Evolutionary conservation across 2,797 vertebrate genomes (phyloP), one percentile per base, ranked within the genome.

Genomic region (Dendrocincla tyrannina): DNA sequence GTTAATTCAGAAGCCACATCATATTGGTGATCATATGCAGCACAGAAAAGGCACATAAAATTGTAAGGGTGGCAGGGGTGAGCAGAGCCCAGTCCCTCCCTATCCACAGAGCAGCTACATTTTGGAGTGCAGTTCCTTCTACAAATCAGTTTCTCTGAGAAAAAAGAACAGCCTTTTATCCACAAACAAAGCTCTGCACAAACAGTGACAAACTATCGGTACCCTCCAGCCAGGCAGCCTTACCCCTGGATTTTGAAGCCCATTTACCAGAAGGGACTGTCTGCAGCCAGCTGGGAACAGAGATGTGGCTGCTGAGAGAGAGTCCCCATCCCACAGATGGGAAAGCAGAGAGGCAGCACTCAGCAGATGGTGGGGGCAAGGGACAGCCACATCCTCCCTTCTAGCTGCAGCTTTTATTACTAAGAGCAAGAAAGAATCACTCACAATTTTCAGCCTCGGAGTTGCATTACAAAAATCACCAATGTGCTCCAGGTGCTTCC

Each of bases 351-450:
- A 93, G 73, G 55, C 63, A 78, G 44, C 63, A 86, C 24, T 24
- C 63, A 94, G 50, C 94, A 94, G 91, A 94, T 96, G 94, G 91
- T 30, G 24, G 47, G 94, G 89, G 66, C 92, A 94, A 89, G 50
- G 62, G 62, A 81, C 2, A 27, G 69, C 66, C 59, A 56, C 1
- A 0, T 78, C 24, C 64, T 75, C n/a, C 44, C 17, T 68, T 80
- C 60, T 76, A 85, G 44, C 72, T 78, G 69, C 4, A 5, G 80
- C 74, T 90, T 92, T 85, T 62, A 49, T 85, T 62, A 46, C 47
- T 41, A n/a, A 60, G 52, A 23, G 32, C 25, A n/a, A 85, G 53
- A 83, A 83, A 85, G 72, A 89, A 83, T 33, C 2, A 0, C 27
- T 75, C 2, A 1, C 0, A 9, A 44, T 46, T 77, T 90, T 89